Evolutionary conservation across 2,888 invertebrate species (phyloP), one percentile per base, ranked within the genome.

Genomic region (Parnassius mnemosyne): DNA sequence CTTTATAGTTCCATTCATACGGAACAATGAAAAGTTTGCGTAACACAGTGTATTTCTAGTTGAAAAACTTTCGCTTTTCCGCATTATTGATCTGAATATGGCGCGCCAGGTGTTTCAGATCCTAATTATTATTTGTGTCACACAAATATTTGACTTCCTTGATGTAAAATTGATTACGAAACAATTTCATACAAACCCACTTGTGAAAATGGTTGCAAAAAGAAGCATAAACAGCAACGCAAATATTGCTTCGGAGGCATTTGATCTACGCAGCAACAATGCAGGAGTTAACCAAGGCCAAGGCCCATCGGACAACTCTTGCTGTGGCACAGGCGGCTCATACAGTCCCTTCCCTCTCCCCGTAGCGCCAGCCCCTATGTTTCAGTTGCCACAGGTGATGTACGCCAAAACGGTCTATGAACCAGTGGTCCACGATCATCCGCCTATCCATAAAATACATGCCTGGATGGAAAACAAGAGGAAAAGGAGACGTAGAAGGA

Each of bases 361-460:
- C 13, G 49, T 13, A 25, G 25, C 44, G 56, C 60, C 41, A 16
- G 43, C 13, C 12, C 12, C 58, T 11, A n/a, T 10, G 11, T 12
- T 49, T 9, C 59, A 25, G 1, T 13, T 60, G 16, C 53, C 60
- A n/a, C 54, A 53, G 9, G 60, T 60, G 9, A 43, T 60, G 55
- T 60, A 55, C 44, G 50, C 60, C 9, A 13, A 25, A 13, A 51
- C 82, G 0, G 77, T 78, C 34, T 90, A 69, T 65, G 87, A 89
- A 62, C 83, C 81, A 0, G 86, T 89, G 3, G 66, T 74, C 3
- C 89, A 88, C 53, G 70, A 87, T 49, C 89, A 90, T 61, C 89
- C 89, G 1, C 81, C 87, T 0, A 50, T 80, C 1, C 51, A 74
- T 11, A 65, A 76, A 46, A 80, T 89, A 16, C 76, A 69, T 56